Conservation (phyloP, 2,113 vertebrate species). For the Turdus rufiventris region DNA sequence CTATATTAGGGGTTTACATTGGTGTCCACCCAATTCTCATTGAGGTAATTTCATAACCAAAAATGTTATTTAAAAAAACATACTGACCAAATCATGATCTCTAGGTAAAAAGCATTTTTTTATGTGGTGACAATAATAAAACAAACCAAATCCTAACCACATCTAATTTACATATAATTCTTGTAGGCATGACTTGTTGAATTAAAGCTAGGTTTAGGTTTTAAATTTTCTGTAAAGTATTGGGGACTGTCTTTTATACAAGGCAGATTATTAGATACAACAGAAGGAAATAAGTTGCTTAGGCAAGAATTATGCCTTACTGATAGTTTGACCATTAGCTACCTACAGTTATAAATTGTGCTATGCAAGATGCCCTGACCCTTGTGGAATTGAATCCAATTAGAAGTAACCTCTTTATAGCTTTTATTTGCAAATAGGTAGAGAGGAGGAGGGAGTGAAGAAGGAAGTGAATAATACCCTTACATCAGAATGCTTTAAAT, state of each 20-base stretch:
- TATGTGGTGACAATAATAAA: not conserved
- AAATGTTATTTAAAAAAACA: not conserved
- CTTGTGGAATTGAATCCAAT: not conserved
- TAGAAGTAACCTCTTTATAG: not conserved
- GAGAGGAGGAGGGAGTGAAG: accelerated
- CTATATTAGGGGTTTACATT: not conserved
- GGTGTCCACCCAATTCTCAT: not conserved
- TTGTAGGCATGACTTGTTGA: not conserved
- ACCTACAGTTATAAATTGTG: not conserved
- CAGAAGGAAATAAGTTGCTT: not conserved
- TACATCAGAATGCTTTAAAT: not conserved
- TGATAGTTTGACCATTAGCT: not conserved
- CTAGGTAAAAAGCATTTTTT: not conserved
- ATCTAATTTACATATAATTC: not conserved
- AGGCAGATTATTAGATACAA: not conserved
- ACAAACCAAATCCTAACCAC: not conserved
- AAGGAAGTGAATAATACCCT: not conserved
- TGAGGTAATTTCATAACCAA: not conserved
- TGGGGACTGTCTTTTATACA: not conserved
- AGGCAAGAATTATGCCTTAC: not conserved
- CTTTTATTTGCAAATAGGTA: not conserved
- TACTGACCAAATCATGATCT: not conserved
- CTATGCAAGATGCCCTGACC: not conserved
- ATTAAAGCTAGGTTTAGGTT: not conserved
- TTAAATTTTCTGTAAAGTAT: not conserved